phyloP scores from a whole-genome alignment of 2,113 vertebrate species.

The Antigone vipio region DNA sequence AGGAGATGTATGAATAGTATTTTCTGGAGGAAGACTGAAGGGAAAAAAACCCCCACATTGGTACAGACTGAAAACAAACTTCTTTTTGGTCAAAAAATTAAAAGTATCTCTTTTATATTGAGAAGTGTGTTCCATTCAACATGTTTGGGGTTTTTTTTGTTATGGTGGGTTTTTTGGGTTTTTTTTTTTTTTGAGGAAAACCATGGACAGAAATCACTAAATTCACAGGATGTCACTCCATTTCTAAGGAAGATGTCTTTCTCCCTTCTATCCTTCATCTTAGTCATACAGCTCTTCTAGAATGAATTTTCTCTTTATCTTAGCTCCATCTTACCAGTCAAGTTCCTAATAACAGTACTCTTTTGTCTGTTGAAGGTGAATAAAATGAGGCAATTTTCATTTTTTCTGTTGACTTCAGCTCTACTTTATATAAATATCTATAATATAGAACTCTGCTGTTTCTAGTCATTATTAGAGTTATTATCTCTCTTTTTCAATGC shows the following conservation, averaged over 20 bases:
- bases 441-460: background rate
- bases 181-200: background rate
- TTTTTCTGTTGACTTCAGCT: background rate
- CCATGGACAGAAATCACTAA: background rate
- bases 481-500: background rate
- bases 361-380: background rate
- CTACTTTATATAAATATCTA: background rate
- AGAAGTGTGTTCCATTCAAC: background rate
- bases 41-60: accelerated
- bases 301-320: background rate
- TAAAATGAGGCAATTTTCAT: background rate
- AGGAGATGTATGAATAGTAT: background rate
- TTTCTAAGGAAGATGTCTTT: background rate
- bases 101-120: background rate
- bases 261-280: background rate
- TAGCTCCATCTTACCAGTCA: background rate
- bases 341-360: background rate
- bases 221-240: background rate
- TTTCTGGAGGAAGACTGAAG: background rate
- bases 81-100: background rate
- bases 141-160: no score
- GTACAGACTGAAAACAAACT: background rate
- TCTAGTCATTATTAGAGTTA: background rate
- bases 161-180: no score
- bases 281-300: background rate